Conservation (phyloP, 1,140 invertebrate species). For the Scaptomyza hsui region DNA sequence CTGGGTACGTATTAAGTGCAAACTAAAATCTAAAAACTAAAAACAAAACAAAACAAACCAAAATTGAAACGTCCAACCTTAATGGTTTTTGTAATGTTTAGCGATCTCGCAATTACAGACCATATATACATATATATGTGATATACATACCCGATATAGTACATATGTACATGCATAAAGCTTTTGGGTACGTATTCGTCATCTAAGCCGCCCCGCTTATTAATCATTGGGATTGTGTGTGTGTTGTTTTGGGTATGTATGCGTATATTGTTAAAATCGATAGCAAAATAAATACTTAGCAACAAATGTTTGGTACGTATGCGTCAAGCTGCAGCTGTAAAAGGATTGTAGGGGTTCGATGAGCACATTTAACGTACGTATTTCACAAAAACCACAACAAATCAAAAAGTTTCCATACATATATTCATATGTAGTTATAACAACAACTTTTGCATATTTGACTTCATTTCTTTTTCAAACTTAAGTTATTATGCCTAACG, state of each 20-base stretch:
- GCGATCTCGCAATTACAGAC: conserved; percentile 35
- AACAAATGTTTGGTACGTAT: conserved; percentile 62
- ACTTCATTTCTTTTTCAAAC: conserved; percentile 50
- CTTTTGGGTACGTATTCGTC: conserved; percentile 66
- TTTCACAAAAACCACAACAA: conserved; percentile 32
- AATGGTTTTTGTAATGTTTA: conserved; percentile 30
- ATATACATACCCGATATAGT: conserved; percentile 29
- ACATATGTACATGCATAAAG: conserved; percentile 42
- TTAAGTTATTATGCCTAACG: conserved; percentile 39
- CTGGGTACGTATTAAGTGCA: conserved; percentile 70
- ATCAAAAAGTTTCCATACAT: conserved; percentile 30
- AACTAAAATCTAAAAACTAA: too few relatives aligned
- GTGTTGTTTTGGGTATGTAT: conserved; percentile 65
- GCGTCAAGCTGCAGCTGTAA: conserved; percentile 54
- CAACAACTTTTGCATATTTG: conserved; percentile 46
- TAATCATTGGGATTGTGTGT: conserved; percentile 25
- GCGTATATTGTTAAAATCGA: conserved; percentile 38
- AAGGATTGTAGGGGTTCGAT: conserved; percentile 48
- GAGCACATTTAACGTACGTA: conserved; percentile 54
- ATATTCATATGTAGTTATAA: conserved; percentile 28
- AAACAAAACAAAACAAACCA: conserved; percentile 34
- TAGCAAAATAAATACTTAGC: conserved; percentile 40
- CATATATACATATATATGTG: conserved; percentile 8
- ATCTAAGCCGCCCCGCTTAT: conserved; percentile 28
- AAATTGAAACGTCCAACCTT: conserved; percentile 20